phyloP scores from a whole-genome alignment of 92 coral and sea anemone species.

The Phenganax subtilis region DNA sequence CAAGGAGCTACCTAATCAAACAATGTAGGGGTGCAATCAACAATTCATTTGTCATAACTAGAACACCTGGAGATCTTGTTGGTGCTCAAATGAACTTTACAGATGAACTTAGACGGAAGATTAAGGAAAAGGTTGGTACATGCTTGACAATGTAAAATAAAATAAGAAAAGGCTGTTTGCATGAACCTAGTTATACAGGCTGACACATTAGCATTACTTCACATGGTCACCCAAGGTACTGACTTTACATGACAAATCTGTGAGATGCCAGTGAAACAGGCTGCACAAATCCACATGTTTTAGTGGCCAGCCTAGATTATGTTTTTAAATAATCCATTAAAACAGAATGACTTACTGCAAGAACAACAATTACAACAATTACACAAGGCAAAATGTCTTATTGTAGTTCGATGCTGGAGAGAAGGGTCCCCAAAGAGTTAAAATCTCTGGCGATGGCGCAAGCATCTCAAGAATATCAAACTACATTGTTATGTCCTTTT shows the following conservation, averaged over 20 bases:
- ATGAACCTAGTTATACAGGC: not conserved
- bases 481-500: conserved; percentile 10
- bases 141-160: not conserved
- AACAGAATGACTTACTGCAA: too few species aligned
- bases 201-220: not conserved
- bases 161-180: not conserved
- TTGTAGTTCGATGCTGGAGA: conserved; percentile 14
- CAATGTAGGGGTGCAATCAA: conserved; percentile 42
- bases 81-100: conserved; percentile 49
- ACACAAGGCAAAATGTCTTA: too few species aligned
- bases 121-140: not conserved
- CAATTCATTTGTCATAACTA: conserved; percentile 27
- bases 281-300: too few species aligned
- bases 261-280: too few species aligned
- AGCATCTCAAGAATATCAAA: conserved; percentile 5
- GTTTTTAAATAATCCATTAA: too few species aligned
- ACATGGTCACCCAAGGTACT: not conserved
- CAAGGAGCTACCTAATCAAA: conserved; percentile 41
- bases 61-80: conserved; percentile 43
- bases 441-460: conserved; percentile 29
- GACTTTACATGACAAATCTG: too few species aligned
- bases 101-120: conserved; percentile 35
- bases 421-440: conserved; percentile 1
- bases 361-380: too few species aligned
- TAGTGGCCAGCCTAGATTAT: too few species aligned